Evolutionary conservation across 2,888 invertebrate genomes (phyloP), one percentile per base, ranked within the genome.

Genomic region (Oscheius onirici): DNA sequence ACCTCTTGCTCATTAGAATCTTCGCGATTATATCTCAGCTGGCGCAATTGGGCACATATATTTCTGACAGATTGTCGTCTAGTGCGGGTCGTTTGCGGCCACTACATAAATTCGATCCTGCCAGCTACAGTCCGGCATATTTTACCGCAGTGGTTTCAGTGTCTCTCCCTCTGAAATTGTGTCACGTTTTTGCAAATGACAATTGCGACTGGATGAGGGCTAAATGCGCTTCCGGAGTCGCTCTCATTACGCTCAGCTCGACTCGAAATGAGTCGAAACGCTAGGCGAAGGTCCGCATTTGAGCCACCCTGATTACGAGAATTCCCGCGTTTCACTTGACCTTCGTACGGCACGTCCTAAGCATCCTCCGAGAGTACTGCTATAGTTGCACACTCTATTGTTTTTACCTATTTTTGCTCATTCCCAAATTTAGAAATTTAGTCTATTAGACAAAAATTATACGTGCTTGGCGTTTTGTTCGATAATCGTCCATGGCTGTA

Each of bases 221-320:
- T 61, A 55, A 54, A 61, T 70, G 52, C 57, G 54, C 58, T 46
- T 49, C 65, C 69, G 68, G 52, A 63, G 63, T 63, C 28, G 52
- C 66, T 66, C 66, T 66, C 66, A 66, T 66, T 66, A 66, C 66
- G 66, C 52, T 40, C 52, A 52, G 54, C 66, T 49, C 49, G 54
- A 52, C 66, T 66, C 51, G 41, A 66, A 66, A 66, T 66, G 66
- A 66, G 63, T 63, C 49, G 63, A 63, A 63, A 63, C 49, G 63
- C 63, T 49, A 49, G 24, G 24, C 63, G 63, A 63, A 63, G 63
- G 49, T 63, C 63, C 63, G 63, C 63, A 26, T 63, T 0, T 63
- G 63, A 63, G 63, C 63, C 63, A 46, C 49, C 49, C 26, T 44
- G 63, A 63, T 63, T 63, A 63, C 46, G 63, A 63, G 24, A 63